Evolutionary conservation across 2,113 vertebrate genomes (phyloP).

Genomic region (Gopherus evgoodei): DNA sequence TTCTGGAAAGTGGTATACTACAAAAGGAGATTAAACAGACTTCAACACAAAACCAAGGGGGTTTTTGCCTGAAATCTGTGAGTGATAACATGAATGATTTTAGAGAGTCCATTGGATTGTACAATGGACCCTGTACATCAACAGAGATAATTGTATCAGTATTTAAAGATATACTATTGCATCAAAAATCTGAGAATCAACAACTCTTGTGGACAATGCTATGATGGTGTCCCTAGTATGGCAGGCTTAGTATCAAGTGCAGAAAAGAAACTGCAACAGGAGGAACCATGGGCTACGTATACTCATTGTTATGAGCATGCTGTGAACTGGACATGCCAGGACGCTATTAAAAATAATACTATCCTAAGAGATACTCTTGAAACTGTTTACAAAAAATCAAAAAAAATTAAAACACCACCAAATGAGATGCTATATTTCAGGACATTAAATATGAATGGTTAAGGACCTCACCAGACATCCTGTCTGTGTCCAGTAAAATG

Average conservation of each 20-base stretch:
- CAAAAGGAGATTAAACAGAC: neutral
- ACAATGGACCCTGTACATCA: neutral
- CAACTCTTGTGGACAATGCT: neutral
- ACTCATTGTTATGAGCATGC: neutral
- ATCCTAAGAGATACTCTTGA: neutral
- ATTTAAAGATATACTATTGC: neutral
- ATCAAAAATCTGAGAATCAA: neutral
- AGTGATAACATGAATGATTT: neutral
- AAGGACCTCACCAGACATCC: neutral
- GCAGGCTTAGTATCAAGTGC: neutral
- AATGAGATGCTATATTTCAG: neutral
- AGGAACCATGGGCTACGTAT: neutral
- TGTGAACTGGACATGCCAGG: neutral
- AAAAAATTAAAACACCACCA: neutral
- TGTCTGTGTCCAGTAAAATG: neutral
- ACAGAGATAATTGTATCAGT: neutral
- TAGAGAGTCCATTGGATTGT: neutral
- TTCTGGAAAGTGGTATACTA: neutral
- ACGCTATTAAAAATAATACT: neutral
- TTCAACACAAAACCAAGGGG: neutral
- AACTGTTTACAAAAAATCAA: neutral
- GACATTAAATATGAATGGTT: neutral
- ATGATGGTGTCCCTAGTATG: neutral
- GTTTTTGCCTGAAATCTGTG: neutral
- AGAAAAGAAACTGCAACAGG: neutral